Percentiles rank a stretch among this genome's conserved stretches.
These are phyloP conservation scores for Adela reaumurella DNA, from an alignment of 2,888 invertebrate species.

Conservation along the genomic window DNA sequence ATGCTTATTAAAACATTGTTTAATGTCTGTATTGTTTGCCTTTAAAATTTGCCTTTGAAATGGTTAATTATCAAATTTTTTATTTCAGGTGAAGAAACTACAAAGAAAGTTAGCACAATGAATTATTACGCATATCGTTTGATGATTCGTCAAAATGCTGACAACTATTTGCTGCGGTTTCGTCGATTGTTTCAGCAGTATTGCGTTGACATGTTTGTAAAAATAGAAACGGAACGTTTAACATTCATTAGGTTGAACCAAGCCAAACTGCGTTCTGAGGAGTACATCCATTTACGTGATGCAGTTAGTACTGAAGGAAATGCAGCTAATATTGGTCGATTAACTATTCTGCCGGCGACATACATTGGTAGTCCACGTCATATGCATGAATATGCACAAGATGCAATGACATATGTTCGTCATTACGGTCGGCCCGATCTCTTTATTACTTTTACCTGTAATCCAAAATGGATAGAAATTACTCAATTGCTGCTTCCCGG, in stretches of 20 bases:
- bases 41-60: not conserved
- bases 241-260: slow-evolving; percentile 18
- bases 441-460: slow-evolving; percentile 15
- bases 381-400: slow-evolving; percentile 17
- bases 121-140: slow-evolving; percentile 4
- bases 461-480: slow-evolving; percentile 18
- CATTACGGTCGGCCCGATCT: slow-evolving; percentile 19
- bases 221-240: slow-evolving; percentile 10
- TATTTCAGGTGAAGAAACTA: slow-evolving; percentile 7
- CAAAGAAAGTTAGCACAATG: slow-evolving; percentile 1
- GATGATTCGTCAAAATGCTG: slow-evolving; percentile 3
- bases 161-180: slow-evolving; percentile 10
- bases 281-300: slow-evolving; percentile 18
- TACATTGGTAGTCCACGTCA: slow-evolving; percentile 15
- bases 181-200: slow-evolving; percentile 9
- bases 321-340: slow-evolving; percentile 16
- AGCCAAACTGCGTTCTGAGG: slow-evolving; percentile 18
- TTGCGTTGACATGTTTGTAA: slow-evolving; percentile 11
- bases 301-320: slow-evolving; percentile 12
- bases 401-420: slow-evolving; percentile 20
- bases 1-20: slow-evolving; percentile 1
- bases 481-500: slow-evolving; percentile 9
- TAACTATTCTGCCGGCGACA: slow-evolving; percentile 19
- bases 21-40: not conserved
- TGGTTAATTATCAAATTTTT: slow-evolving; percentile 1